phyloP scores from a whole-genome alignment of 2,113 vertebrate genomes.

The Menura novaehollandiae region DNA sequence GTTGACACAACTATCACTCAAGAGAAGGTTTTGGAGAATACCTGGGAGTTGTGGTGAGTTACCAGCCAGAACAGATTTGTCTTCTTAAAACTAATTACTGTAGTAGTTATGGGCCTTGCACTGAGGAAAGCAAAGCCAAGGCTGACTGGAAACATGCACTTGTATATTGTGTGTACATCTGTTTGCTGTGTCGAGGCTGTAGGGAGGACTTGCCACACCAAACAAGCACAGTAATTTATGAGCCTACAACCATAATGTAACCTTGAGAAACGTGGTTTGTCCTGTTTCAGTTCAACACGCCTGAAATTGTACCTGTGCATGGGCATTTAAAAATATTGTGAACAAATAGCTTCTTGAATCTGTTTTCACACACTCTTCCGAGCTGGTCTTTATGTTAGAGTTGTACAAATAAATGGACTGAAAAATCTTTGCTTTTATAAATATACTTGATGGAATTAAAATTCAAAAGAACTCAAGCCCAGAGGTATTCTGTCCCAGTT shows the following conservation, averaged over 20 bases:
- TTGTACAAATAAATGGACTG: not conserved
- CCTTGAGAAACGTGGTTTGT: not conserved
- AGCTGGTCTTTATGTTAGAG: not conserved
- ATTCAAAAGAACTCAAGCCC: not conserved
- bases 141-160: not conserved
- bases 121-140: not conserved
- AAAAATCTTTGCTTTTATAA: not conserved
- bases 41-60: not conserved
- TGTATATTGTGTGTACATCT: not conserved
- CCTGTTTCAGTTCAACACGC: not conserved
- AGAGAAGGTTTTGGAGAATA: not conserved
- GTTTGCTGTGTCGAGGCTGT: fast-evolving
- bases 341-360: not conserved
- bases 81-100: not conserved
- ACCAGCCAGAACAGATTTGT: not conserved
- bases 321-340: not conserved
- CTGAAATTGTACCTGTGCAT: not conserved
- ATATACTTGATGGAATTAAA: not conserved
- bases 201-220: not conserved
- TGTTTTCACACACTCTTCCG: not conserved
- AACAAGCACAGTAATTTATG: not conserved
- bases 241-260: not conserved
- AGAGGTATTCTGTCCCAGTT: not conserved
- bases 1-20: not conserved
- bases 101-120: not conserved